phyloP scores from a whole-genome alignment of 92 coral and sea anemone genomes.

The Zoanthus sociatus region DNA sequence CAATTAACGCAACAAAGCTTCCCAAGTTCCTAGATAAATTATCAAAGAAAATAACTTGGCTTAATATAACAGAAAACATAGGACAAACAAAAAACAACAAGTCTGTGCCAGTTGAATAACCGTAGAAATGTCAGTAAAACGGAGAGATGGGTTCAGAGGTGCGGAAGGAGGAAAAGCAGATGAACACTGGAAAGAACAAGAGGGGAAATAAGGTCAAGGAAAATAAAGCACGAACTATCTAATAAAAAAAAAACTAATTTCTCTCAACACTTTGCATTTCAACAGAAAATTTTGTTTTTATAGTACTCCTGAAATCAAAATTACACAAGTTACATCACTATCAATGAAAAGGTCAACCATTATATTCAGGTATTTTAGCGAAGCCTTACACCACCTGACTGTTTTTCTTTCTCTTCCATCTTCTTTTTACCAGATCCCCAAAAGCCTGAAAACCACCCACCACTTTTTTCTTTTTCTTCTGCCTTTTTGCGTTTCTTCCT shows the following conservation, averaged over 20 bases:
- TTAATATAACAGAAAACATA: too few species aligned
- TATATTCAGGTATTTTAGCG: too few species aligned
- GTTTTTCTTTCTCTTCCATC: constrained; percentile 58
- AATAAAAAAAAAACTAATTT: too few species aligned
- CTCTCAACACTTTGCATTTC: too few species aligned
- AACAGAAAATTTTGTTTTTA: too few species aligned
- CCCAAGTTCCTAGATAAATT: too few species aligned
- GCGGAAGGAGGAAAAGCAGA: background rate
- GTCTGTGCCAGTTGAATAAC: too few species aligned
- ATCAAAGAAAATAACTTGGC: too few species aligned
- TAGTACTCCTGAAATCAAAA: too few species aligned
- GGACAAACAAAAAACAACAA: too few species aligned
- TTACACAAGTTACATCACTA: background rate
- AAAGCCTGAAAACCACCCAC: constrained; percentile 83
- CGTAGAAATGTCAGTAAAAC: background rate
- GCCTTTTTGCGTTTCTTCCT: constrained; percentile 88
- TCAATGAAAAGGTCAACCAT: background rate
- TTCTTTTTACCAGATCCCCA: constrained; percentile 84
- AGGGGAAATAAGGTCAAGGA: background rate
- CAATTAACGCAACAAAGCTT: too few species aligned
- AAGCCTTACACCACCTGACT: constrained; percentile 59
- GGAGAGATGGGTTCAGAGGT: background rate
- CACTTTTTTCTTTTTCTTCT: constrained; percentile 79
- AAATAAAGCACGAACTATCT: too few species aligned
- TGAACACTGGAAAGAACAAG: background rate